Evolutionary conservation across 2,888 invertebrate species (phyloP), one percentile per base, ranked within the genome.

Genomic region (Coremacera marginata): DNA sequence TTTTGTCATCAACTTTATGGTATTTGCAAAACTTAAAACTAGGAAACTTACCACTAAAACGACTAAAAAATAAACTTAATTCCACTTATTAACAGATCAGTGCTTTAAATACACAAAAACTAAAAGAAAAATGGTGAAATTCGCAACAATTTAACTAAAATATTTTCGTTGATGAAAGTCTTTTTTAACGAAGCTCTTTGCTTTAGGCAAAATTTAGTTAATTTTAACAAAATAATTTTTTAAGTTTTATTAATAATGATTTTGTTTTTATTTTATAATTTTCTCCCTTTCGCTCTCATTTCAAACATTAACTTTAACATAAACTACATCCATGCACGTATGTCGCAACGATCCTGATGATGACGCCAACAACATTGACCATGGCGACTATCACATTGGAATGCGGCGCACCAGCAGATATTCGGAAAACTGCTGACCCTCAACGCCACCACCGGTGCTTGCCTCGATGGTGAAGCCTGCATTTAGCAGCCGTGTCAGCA

Each of bases 341-440:
- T 27, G 62, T 19, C 22, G 44, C 31, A 62, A 44, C 70, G 19
- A 14, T 7, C 52, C 5, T 51, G 19, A 34, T 22, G 63, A 14
- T 9, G 70, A 14, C 11, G 55, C 11, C 55, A 55, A 27, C 34
- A 31, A 34, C 8, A n/a, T 55, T 11, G 51, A n/a, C 19, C 19
- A n/a, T 19, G 63, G 31, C 51, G 52, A 85, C 87, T 89, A 89
- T 89, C 89, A 89, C 89, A 89, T 88, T 84, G 88, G 89, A 85
- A 89, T 87, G 82, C 89, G 89, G 82, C 95, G 91, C 79, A 94
- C 93, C 88, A 96, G 94, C 85, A 96, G 91, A 90, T 96, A 96
- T 90, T 96, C 96, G 84, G 95, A 95, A 90, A 96, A 96, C 90
- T 96, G 96, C 86, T 96, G 96, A 5, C 95, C 95, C 86, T 96